A percentile compares a stretch with the other conserved stretches of the same genome.
Conservation (phyloP, 2,113 vertebrate genomes). For the Barbus barbus region DNA sequence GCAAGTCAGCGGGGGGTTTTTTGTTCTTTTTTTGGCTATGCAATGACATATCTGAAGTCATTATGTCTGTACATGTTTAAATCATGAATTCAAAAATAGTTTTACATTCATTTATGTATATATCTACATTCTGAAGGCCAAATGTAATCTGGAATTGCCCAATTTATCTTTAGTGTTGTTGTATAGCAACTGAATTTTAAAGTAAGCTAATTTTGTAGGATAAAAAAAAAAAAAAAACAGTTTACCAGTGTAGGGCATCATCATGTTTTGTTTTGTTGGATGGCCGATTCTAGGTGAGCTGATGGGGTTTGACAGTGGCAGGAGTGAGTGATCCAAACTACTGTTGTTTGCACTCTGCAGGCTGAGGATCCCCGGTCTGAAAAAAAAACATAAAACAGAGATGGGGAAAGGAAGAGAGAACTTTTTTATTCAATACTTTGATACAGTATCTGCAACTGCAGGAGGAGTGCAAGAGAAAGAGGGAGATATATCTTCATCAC, state of each 20-base stretch:
- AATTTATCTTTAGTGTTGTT: slow-evolving; percentile 2
- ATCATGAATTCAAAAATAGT: slow-evolving; percentile 25
- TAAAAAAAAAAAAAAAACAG: not conserved
- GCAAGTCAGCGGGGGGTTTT: not conserved
- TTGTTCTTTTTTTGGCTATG: slow-evolving; percentile 8
- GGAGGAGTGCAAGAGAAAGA: not conserved
- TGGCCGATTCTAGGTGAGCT: slow-evolving; percentile 64
- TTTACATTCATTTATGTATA: not conserved
- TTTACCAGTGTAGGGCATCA: slow-evolving; percentile 29
- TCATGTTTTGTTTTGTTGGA: slow-evolving; percentile 21
- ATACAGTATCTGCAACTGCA: not conserved
- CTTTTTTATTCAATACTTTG: not conserved
- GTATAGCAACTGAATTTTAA: not conserved
- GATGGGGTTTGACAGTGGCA: slow-evolving; percentile 59
- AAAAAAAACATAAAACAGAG: not conserved
- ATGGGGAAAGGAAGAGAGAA: not conserved
- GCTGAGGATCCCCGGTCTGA: slow-evolving; percentile 90
- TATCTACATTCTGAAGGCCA: slow-evolving; percentile 15
- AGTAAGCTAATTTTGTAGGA: not conserved
- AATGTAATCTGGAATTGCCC: slow-evolving; percentile 33
- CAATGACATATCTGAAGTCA: not conserved
- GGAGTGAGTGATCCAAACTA: slow-evolving; percentile 71
- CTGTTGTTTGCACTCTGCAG: slow-evolving; percentile 98
- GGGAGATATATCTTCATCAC: slow-evolving; percentile 4
- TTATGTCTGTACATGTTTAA: not conserved